Evolutionary conservation across 92 coral and sea anemone species (phyloP).

Genomic region (Epizoanthus stellaris): DNA sequence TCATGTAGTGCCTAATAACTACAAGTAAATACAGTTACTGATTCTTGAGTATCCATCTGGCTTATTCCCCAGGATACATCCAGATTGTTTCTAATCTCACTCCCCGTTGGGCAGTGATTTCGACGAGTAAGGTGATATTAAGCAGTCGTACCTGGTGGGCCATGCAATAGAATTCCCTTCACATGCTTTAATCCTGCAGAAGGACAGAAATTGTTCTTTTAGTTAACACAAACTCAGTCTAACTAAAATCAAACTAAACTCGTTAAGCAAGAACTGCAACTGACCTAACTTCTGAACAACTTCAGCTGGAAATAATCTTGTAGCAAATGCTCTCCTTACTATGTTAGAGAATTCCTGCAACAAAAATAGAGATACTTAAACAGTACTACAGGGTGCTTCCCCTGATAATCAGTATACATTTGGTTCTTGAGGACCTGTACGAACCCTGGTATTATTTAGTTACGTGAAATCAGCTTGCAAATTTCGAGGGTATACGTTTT

Average conservation of each 20-base stretch:
- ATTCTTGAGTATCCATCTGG: too few relatives aligned
- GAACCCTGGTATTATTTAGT: too few relatives aligned
- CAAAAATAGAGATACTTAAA: neutral
- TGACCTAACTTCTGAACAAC: conserved; percentile 91
- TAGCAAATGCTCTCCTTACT: conserved; percentile 96
- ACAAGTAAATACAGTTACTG: too few relatives aligned
- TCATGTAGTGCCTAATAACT: too few relatives aligned
- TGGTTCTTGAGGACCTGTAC: too few relatives aligned
- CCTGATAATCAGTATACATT: too few relatives aligned
- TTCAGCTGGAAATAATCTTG: conserved; percentile 93
- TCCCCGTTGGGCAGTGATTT: too few relatives aligned
- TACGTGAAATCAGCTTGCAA: too few relatives aligned
- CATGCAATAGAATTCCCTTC: conserved; percentile 91
- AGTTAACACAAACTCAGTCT: neutral
- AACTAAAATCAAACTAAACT: neutral
- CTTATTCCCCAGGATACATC: too few relatives aligned
- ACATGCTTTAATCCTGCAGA: conserved; percentile 85
- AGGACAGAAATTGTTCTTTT: neutral
- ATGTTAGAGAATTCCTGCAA: conserved; percentile 94
- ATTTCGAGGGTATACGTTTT: too few relatives aligned
- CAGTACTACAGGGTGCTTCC: neutral
- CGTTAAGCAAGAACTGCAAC: conserved; percentile 8
- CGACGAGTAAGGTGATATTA: neutral
- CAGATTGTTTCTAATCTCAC: too few relatives aligned
- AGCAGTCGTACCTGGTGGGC: conserved; percentile 87